Base-by-base conservation (phyloP, 1,140 invertebrate genomes). In the Atta colombica region DNA sequence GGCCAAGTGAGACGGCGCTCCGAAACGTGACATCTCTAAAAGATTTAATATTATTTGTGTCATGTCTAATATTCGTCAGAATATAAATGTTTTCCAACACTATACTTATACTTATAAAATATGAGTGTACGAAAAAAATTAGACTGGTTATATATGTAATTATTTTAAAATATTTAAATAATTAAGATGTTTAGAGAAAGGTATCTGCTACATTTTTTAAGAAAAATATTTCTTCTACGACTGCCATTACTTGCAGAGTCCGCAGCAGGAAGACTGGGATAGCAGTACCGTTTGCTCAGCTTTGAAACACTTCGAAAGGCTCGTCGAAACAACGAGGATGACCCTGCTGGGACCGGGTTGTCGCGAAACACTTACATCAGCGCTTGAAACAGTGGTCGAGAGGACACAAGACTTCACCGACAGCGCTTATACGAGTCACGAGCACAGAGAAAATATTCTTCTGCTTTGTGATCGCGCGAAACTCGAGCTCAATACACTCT, bases 381-480 rank as follows among this genome's bases (percentile, higher is more conserved):
- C 98, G 45, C 96, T 99, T 90, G 98, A 99, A 81, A 97, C 98
- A 53, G 97, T 99, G 25, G 97, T 99, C 49, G 99, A 99, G 95
- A 97, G 98, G 91, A 99, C 98, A 75, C 99, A 99, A 95, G 99
- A 99, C 95, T 99, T 99, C 95, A 99, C 99, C 14, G 99, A 99
- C 95, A 99, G 99, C 80, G 98, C 99, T 77, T 99, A 99, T 95
- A 99, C 99, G 53, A 98, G 97, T 90, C 99, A 99, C 95, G 98
- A 99, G 92, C 98, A 99, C 95, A 96, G 99, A 75, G 99, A 99
- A 95, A 98, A 98, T 93, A 99, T 99, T 91, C 96, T 99, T 0
- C 96, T 98, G 63, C 96, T 99, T n/a, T 98, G 98, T 92, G 98
- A 99, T 95, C 96, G 98, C 87, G 97, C 98, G 87, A 98, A 98